Evolutionary conservation across 2,797 vertebrate genomes (phyloP), one percentile per base, ranked within the genome.

Genomic region (Psittacula echo): DNA sequence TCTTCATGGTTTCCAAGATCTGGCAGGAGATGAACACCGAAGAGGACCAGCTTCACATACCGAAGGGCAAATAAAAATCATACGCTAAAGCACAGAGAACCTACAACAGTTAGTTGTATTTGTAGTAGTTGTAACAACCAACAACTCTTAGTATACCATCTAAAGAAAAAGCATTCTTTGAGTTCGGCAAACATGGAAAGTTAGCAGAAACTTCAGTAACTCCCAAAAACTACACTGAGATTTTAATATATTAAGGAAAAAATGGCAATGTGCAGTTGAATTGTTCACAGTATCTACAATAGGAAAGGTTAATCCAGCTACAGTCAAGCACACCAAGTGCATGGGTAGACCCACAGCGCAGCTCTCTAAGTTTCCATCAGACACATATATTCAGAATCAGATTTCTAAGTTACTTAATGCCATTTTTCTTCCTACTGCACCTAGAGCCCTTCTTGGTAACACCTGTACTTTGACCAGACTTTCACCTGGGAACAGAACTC

Each of bases 271-370:
- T 41, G 21, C 30, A 44, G 6, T 27, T 60, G 37, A 32, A 5
- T 15, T 83, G 26, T 66, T 91, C 82, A 82, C 29, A 48, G 47
- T 7, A 41, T 2, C 7, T 29, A 24, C 10, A 14, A 39, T 0
- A 67, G 10, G 11, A 50, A 89, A 90, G 34, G 20, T 51, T 74
- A 92, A 66, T 19, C 30, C 20, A 94, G 45, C 42, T 44, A n/a
- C 37, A 72, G 53, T 1, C 66, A 82, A 74, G 58, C 27, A 72
- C 24, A 48, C 11, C 2, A 5, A 60, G 12, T 3, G 32, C 10
- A 15, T 2, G 0, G 2, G 5, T 48, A 14, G 86, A 72, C 3
- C 5, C 16, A 13, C 24, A 58, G 11, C 9, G 20, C 14, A 37
- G n/a, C 13, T 61, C 6, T 5, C 60, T 26, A 17, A 82, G 0